phyloP scores from a whole-genome alignment of 2,113 vertebrate genomes.

The Ctenodactylus gundi region DNA sequence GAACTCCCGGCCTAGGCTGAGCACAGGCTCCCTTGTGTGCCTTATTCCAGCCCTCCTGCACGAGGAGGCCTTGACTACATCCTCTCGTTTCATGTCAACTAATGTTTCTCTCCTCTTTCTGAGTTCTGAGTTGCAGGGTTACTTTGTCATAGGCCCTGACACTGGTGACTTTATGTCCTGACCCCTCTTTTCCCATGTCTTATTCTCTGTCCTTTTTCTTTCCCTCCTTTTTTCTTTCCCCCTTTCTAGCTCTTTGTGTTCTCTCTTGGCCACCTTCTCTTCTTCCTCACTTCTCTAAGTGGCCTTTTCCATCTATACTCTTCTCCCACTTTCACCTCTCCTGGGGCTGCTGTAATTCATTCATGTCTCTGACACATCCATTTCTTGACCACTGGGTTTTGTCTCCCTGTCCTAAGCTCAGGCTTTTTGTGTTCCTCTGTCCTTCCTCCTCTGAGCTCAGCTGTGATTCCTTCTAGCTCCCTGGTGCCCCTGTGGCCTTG shows the following conservation, averaged over 20 bases:
- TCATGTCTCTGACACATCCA: background rate
- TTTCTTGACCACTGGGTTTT: background rate
- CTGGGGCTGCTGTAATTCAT: background rate
- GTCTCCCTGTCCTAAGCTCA: background rate
- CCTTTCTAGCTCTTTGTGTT: background rate
- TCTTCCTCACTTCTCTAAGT: background rate
- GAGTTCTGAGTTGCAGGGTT: background rate
- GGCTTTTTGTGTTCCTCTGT: background rate
- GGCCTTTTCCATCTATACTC: background rate
- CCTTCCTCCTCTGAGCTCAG: background rate
- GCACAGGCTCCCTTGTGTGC: background rate
- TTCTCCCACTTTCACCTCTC: background rate
- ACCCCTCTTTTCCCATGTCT: no score
- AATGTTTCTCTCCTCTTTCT: background rate
- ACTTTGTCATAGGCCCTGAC: background rate
- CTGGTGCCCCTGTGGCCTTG: rapidly evolving
- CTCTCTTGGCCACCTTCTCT: background rate
- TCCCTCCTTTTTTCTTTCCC: background rate
- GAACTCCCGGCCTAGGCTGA: background rate
- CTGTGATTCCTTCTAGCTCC: background rate
- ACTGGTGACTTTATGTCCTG: background rate
- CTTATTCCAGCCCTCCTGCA: background rate
- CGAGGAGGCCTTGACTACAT: background rate
- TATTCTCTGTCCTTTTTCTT: background rate
- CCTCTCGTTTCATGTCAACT: background rate